Conservation (phyloP, 2,797 vertebrate species). For the Chrysocyon brachyurus region DNA sequence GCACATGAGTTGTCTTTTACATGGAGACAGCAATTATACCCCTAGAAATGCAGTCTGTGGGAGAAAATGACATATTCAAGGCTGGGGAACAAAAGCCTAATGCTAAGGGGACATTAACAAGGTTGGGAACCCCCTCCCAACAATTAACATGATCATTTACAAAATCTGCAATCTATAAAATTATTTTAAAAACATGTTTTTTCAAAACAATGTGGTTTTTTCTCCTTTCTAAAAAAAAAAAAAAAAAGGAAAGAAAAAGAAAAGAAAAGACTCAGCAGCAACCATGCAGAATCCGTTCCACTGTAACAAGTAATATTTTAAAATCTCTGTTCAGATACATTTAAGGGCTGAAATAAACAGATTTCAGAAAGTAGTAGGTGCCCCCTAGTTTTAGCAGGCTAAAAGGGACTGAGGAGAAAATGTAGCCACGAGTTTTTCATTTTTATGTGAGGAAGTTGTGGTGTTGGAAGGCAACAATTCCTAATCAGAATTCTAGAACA, state of each 20-base stretch:
- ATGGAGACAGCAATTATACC: slow-evolving; percentile 79
- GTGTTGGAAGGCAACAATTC: slow-evolving; percentile 62
- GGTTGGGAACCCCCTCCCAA: slow-evolving; percentile 79
- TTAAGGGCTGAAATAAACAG: slow-evolving; percentile 40
- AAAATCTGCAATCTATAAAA: slow-evolving; percentile 84
- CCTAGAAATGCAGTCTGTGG: slow-evolving; percentile 73
- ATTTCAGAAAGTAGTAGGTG: slow-evolving; percentile 16
- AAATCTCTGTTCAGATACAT: slow-evolving; percentile 56
- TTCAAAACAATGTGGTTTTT: slow-evolving; percentile 77
- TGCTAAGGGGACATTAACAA: slow-evolving; percentile 72
- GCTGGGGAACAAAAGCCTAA: slow-evolving; percentile 73
- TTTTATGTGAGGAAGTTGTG: slow-evolving; percentile 45
- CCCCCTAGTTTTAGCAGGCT: slow-evolving; percentile 19
- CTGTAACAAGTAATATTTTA: slow-evolving; percentile 44
- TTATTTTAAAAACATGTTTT: slow-evolving; percentile 85
- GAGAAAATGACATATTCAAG: slow-evolving; percentile 78
- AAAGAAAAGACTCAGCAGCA: slow-evolving; percentile 62
- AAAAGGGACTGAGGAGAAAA: not conserved
- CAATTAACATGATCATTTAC: slow-evolving; percentile 83
- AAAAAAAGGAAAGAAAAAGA: not conserved
- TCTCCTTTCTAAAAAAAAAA: not conserved
- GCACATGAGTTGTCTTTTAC: slow-evolving; percentile 78
- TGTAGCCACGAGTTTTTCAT: slow-evolving; percentile 35
- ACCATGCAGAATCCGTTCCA: slow-evolving; percentile 53
- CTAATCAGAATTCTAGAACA: slow-evolving; percentile 58